Evolutionary conservation across 2,797 vertebrate genomes (phyloP), one percentile per base, ranked within the genome.

Genomic region (Lepidocolaptes lacrymiger): DNA sequence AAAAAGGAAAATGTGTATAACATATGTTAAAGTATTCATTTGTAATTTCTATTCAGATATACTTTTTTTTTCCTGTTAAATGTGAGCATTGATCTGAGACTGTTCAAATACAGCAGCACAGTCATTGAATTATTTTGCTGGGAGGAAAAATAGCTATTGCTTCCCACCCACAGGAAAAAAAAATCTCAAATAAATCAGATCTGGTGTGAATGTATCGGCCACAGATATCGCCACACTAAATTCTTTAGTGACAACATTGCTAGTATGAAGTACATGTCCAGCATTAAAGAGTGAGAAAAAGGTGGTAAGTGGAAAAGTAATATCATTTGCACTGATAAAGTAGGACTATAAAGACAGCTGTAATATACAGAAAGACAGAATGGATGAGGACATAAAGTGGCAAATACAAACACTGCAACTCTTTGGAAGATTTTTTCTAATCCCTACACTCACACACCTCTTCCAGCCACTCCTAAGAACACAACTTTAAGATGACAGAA

Each of bases 201-300:
- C 55, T 82, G 16, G 18, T 78, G 66, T 4, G 5, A 92, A 61
- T 41, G 18, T 32, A 79, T 66, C 63, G 76, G 59, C 37, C 46
- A 76, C 22, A 86, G 76, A 72, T 72, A 68, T 18, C 46, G 46
- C 30, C 9, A 10, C 46, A 72, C 12, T 93, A 81, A 91, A 91
- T 95, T 84, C 41, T 81, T 89, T 39, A 81, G 66, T 72, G 91
- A 93, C 84, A 94, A 75, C 32, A 34, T 51, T 88, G 27, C 76
- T 68, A 49, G 41, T 46, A 68, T 83, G 64, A 93, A n/a, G 89
- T 88, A 88, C 34, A 51, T 36, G 64, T 56, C 51, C 54, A 67
- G 8, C 58, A 80, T 83, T 77, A 74, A 63, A 82, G 13, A 89
- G 12, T 34, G 41, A 91, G 49, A 46, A 88, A 94, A 91, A 85